Conservation (phyloP, 2,888 invertebrate species). For the Ernsta delagoae region DNA sequence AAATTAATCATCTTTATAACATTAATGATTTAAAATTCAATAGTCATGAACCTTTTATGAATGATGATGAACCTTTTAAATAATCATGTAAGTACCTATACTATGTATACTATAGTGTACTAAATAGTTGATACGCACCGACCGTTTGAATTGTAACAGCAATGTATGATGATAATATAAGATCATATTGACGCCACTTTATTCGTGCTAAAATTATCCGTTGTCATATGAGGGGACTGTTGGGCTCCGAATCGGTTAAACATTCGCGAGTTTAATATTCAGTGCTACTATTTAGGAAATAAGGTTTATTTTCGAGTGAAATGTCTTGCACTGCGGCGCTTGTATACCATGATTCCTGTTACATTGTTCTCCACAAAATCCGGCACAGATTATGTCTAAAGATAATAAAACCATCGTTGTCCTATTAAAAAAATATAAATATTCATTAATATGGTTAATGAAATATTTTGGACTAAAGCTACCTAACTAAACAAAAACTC, state of each 20-base stretch:
- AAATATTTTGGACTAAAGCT: too few species aligned
- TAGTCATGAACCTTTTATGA: too few species aligned
- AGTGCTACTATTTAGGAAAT: constrained; percentile 18
- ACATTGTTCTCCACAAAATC: constrained; percentile 72
- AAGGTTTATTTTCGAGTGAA: constrained; percentile 22
- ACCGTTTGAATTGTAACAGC: background rate
- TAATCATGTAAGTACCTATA: too few species aligned
- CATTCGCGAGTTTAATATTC: constrained; percentile 8
- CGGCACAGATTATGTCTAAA: constrained; percentile 56
- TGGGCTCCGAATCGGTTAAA: constrained; percentile 24
- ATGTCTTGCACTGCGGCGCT: constrained; percentile 24
- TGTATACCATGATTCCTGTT: constrained; percentile 71
- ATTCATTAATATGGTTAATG: too few species aligned
- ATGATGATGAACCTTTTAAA: too few species aligned
- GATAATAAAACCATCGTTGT: constrained; percentile 48
- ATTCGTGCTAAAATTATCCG: constrained; percentile 1
- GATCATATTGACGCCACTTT: constrained; percentile 5
- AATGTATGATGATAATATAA: background rate
- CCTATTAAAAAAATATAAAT: constrained; percentile 7
- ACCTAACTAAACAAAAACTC: too few species aligned
- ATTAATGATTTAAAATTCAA: too few species aligned
- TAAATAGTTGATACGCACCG: too few species aligned
- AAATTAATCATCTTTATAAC: too few species aligned
- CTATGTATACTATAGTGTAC: too few species aligned
- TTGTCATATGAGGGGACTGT: constrained; percentile 18